These are phyloP conservation scores for Fundulus diaphanus DNA, from an alignment of 2,797 vertebrate genomes.

Conservation along the genomic window DNA sequence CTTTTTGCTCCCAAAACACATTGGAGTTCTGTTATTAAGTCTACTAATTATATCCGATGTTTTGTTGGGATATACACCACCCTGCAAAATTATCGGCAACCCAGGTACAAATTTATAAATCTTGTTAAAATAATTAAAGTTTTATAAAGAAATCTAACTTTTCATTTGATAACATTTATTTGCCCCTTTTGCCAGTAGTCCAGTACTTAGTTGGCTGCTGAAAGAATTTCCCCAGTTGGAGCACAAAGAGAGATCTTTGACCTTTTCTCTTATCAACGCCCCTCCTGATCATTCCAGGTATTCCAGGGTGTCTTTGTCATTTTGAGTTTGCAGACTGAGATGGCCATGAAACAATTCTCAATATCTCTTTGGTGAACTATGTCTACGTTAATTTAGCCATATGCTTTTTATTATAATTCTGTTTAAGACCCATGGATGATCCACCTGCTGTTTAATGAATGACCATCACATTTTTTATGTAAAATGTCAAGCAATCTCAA, in stretches of 20 bases:
- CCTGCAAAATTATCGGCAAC: not conserved
- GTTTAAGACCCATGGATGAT: not conserved
- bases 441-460: not conserved
- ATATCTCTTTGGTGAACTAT: not conserved
- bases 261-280: too few relatives aligned
- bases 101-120: not conserved
- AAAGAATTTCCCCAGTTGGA: too few relatives aligned
- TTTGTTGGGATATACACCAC: not conserved
- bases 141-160: too few relatives aligned
- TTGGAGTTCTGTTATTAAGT: not conserved
- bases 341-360: not conserved
- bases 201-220: too few relatives aligned
- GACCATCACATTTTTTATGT: not conserved
- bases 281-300: too few relatives aligned
- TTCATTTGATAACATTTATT: too few relatives aligned
- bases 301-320: too few relatives aligned
- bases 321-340: not conserved
- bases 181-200: too few relatives aligned
- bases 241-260: not conserved
- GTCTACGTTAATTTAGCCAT: not conserved
- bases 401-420: not conserved
- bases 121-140: not conserved
- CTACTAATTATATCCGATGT: not conserved
- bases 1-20: not conserved
- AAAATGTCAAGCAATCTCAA: not conserved